Conservation (phyloP, 2,113 vertebrate species). For the Channa argus region DNA sequence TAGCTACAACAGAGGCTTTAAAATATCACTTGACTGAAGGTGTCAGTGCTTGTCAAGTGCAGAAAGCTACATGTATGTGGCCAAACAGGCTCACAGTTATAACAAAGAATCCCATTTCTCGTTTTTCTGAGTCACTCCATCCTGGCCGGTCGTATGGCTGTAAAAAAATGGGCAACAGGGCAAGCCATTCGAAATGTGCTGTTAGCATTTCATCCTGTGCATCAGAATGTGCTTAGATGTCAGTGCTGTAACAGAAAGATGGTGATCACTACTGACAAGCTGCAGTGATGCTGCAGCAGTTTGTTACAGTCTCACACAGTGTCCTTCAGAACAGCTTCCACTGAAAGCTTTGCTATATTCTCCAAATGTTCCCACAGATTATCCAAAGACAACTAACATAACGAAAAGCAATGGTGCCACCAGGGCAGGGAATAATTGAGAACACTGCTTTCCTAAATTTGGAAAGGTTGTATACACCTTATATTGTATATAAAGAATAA, state of each 20-base stretch:
- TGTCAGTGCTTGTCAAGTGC: slow-evolving; percentile 1
- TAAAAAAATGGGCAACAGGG: slow-evolving; percentile 55
- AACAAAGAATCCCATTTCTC: slow-evolving; percentile 16
- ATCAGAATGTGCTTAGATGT: slow-evolving; percentile 73
- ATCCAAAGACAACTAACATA: slow-evolving; percentile 47
- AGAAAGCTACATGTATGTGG: slow-evolving; percentile 6
- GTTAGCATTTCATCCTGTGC: slow-evolving; percentile 62
- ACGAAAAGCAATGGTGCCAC: slow-evolving; percentile 19
- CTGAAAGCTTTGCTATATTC: slow-evolving; percentile 33
- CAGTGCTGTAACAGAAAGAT: slow-evolving; percentile 52
- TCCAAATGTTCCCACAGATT: slow-evolving; percentile 55
- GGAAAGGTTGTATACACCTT: slow-evolving; percentile 18
- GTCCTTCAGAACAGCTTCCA: slow-evolving; percentile 46
- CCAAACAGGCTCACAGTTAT: not conserved
- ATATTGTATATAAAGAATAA: not conserved
- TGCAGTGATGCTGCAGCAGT: slow-evolving; percentile 69
- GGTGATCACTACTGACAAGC: slow-evolving; percentile 76
- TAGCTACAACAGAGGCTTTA: slow-evolving; percentile 6
- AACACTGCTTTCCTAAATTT: slow-evolving; percentile 30
- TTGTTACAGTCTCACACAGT: slow-evolving; percentile 59
- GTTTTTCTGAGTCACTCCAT: slow-evolving; percentile 22
- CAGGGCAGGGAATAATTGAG: slow-evolving; percentile 58
- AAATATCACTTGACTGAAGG: slow-evolving; percentile 14
- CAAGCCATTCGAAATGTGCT: slow-evolving; percentile 64
- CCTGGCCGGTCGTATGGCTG: slow-evolving; percentile 21